Evolutionary conservation across 2,797 vertebrate species (phyloP).

Genomic region (Phataginus tricuspis): DNA sequence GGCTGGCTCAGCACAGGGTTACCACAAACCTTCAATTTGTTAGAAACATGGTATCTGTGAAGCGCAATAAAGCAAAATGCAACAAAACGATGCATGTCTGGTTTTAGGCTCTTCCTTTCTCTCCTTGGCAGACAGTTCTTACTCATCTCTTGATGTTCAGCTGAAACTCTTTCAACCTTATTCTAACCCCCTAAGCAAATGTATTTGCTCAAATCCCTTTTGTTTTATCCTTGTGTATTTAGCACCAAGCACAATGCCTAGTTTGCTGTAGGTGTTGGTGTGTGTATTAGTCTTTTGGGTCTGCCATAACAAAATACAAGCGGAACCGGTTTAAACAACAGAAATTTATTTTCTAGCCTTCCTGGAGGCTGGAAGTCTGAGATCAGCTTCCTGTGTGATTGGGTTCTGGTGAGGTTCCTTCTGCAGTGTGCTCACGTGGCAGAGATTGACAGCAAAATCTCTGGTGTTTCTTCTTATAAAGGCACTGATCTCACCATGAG

Average conservation of each 20-base stretch:
- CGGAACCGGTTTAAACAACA: neutral
- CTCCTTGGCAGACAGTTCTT: neutral
- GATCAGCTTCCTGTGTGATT: neutral
- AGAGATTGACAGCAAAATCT: neutral
- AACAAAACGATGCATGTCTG: too few relatives aligned
- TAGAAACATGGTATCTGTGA: too few relatives aligned
- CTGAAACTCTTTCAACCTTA: neutral
- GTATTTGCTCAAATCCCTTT: neutral
- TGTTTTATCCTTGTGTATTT: neutral
- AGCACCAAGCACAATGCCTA: neutral
- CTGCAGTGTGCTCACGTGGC: neutral
- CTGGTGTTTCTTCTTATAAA: neutral
- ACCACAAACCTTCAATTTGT: too few relatives aligned
- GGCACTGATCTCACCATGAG: neutral
- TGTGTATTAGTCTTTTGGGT: neutral
- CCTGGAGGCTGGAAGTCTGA: neutral
- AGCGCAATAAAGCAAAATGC: too few relatives aligned
- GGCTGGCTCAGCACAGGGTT: too few relatives aligned
- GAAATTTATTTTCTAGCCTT: neutral
- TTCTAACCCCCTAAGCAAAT: neutral
- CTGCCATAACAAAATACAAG: neutral
- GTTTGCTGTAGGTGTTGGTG: neutral
- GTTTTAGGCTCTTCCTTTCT: neutral
- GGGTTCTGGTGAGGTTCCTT: neutral
- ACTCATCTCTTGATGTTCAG: neutral